phyloP scores from a whole-genome alignment of 2,797 vertebrate genomes.

The Peromyscus attwateri region DNA sequence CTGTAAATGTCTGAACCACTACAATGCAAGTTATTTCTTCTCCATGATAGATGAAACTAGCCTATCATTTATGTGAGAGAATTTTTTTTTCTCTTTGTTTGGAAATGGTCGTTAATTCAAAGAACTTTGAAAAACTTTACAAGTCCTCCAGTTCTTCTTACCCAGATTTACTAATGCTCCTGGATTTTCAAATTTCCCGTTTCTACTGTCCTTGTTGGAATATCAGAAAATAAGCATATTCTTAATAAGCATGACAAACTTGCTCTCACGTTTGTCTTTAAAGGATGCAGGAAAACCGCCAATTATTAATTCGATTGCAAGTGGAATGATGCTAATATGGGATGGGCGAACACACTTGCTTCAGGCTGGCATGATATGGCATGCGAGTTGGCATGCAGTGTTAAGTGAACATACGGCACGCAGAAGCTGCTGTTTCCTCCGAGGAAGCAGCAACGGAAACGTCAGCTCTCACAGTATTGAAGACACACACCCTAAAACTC shows the following conservation, averaged over 20 bases:
- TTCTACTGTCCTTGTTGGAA: constrained; percentile 12
- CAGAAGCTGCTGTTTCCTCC: constrained; percentile 82
- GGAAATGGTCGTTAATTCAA: constrained; percentile 40
- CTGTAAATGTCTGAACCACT: background rate
- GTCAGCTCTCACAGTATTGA: constrained; percentile 68
- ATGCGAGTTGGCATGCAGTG: constrained; percentile 82
- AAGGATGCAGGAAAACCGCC: constrained; percentile 68
- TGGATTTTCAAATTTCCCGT: constrained; percentile 29
- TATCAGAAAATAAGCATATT: constrained; percentile 29
- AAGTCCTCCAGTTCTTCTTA: constrained; percentile 2
- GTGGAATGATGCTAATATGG: constrained; percentile 68
- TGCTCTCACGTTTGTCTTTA: constrained; percentile 60
- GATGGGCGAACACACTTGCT: constrained; percentile 73
- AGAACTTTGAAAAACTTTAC: background rate
- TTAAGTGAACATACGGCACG: constrained; percentile 80
- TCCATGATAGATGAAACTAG: background rate
- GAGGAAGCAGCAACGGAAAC: constrained; percentile 76
- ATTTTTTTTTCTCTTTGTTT: background rate
- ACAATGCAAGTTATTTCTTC: background rate
- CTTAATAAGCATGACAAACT: constrained; percentile 61
- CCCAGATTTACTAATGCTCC: background rate
- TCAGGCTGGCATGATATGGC: constrained; percentile 83
- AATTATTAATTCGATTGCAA: constrained; percentile 74
- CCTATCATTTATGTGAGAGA: background rate
- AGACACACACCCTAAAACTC: constrained; percentile 68